Evolutionary conservation across 1,140 invertebrate species (phyloP).

Genomic region (Parapsyche elsis): DNA sequence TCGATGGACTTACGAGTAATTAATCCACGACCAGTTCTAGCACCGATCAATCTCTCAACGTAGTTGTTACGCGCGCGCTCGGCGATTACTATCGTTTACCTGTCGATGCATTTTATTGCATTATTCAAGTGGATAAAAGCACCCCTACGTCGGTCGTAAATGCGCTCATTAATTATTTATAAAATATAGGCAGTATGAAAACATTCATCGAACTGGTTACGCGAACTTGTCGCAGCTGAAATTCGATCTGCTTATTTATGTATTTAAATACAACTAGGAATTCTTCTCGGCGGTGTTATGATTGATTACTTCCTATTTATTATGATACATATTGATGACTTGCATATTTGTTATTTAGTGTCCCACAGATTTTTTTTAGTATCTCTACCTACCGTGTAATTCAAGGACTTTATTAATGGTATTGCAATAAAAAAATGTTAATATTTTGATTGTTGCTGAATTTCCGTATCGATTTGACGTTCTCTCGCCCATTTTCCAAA

Average conservation of each 20-base stretch:
- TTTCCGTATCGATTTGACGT: too few species aligned
- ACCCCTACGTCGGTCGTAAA: background rate
- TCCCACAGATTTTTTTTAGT: background rate
- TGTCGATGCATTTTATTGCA: background rate
- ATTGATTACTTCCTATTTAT: too few species aligned
- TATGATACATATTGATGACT: background rate
- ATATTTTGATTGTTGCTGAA: background rate
- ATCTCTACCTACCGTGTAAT: background rate
- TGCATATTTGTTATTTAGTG: background rate
- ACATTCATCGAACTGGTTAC: background rate
- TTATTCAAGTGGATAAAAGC: conserved; percentile 18
- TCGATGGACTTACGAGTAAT: too few species aligned
- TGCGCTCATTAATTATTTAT: conserved; percentile 6
- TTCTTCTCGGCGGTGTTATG: too few species aligned
- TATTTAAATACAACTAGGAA: too few species aligned
- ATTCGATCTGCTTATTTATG: too few species aligned
- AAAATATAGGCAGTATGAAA: too few species aligned
- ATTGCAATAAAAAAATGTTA: background rate
- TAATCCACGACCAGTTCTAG: too few species aligned
- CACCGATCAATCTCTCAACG: too few species aligned
- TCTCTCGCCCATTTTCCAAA: too few species aligned
- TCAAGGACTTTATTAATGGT: background rate
- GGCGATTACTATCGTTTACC: too few species aligned
- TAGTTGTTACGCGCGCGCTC: too few species aligned
- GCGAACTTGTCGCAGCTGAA: background rate